phyloP scores from a whole-genome alignment of 2,888 invertebrate genomes.

The Nineta flava region DNA sequence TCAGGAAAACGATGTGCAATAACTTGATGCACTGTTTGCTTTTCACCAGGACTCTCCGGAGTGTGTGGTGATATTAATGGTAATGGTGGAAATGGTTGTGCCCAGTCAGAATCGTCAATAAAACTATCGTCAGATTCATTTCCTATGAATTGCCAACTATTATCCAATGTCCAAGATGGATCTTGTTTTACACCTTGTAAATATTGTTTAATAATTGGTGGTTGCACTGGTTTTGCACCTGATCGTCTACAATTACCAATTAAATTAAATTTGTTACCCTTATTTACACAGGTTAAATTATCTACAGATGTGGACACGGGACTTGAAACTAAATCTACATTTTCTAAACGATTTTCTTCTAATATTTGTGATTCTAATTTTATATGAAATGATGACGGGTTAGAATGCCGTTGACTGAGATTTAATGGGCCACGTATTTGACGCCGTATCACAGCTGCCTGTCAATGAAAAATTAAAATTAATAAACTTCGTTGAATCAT shows the following conservation, averaged over 20 bases:
- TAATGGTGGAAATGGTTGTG: constrained; percentile 21
- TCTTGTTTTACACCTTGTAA: constrained; percentile 27
- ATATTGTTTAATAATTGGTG: constrained; percentile 39
- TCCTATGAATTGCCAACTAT: constrained; percentile 78
- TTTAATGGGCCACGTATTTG: constrained; percentile 1
- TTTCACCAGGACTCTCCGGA: constrained; percentile 8
- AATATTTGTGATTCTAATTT: neutral
- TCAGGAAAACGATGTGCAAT: constrained; percentile 26
- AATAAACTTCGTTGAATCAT: neutral
- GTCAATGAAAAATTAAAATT: neutral
- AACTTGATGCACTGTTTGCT: constrained; percentile 26
- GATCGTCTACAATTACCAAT: constrained; percentile 28
- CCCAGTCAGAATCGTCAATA: constrained; percentile 32
- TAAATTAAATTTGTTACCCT: constrained; percentile 19
- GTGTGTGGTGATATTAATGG: constrained; percentile 3
- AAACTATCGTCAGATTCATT: constrained; percentile 34
- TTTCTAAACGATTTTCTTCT: constrained; percentile 4
- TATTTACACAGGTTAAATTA: constrained; percentile 38
- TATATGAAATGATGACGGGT: constrained; percentile 27
- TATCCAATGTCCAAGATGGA: constrained; percentile 70
- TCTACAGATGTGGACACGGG: constrained; percentile 51
- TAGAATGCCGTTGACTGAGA: constrained; percentile 28
- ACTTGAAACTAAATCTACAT: constrained; percentile 14
- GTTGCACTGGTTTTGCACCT: constrained; percentile 53
- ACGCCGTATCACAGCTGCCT: constrained; percentile 4